Conservation (phyloP, 2,888 invertebrate species). For the Deladenus siricidicola region DNA sequence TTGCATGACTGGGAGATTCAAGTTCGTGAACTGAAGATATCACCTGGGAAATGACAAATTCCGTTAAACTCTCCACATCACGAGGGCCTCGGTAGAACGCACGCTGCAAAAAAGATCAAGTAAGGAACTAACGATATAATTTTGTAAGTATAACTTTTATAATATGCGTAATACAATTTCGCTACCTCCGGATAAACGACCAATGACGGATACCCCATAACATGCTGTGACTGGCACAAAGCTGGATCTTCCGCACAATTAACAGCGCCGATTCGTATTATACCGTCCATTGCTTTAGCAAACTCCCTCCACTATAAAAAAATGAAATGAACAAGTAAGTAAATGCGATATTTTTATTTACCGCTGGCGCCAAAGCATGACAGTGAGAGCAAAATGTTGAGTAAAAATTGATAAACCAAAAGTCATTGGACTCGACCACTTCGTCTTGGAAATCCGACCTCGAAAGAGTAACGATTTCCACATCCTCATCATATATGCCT, state of each 20-base stretch:
- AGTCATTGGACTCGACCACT: slow-evolving; percentile 62
- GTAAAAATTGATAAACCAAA: slow-evolving; percentile 80
- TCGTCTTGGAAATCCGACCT: slow-evolving; percentile 64
- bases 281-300: slow-evolving; percentile 70
- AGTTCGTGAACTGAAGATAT: slow-evolving; percentile 1
- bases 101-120: slow-evolving; percentile 56
- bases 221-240: slow-evolving; percentile 69
- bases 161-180: slow-evolving; percentile 9
- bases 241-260: slow-evolving; percentile 78
- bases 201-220: slow-evolving; percentile 70
- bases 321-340: neutral
- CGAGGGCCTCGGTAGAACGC: slow-evolving; percentile 63
- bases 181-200: slow-evolving; percentile 64
- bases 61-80: slow-evolving; percentile 61
- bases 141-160: too few species aligned
- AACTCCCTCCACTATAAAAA: slow-evolving; percentile 67
- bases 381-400: slow-evolving; percentile 78
- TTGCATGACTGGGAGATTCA: neutral
- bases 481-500: slow-evolving; percentile 74
- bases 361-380: slow-evolving; percentile 69
- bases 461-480: slow-evolving; percentile 70
- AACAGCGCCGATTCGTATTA: slow-evolving; percentile 72
- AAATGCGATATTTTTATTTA: slow-evolving; percentile 33
- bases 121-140: too few species aligned
- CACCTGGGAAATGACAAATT: slow-evolving; percentile 61